Evolutionary conservation across 2,113 vertebrate species (phyloP), one percentile per base, ranked within the genome.

Genomic region (Lepus europaeus): DNA sequence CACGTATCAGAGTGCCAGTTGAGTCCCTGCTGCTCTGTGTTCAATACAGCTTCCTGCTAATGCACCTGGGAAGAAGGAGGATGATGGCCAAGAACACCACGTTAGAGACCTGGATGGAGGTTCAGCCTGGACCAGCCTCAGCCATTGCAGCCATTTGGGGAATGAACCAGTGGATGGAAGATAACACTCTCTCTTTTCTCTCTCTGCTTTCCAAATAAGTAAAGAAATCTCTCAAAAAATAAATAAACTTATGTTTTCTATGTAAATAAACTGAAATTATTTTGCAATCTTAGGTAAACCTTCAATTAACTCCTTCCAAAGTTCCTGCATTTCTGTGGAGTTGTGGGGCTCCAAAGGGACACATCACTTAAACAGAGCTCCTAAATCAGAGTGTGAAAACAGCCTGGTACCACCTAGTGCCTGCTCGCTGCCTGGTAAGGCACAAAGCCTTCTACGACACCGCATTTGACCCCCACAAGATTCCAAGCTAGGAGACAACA

Each of bases 311-410:
- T 27, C 84, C 39, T 64, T 53, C 61, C 51, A 64, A 90, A n/a
- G 49, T 59, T 83, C 86, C 89, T 83, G 76, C 20, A n/a, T 91
- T 92, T 89, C 51, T 51, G 6, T 87, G 84, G 95, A 45, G 68
- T 8, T 87, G 16, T 23, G 9, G 45, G 80, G 66, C 33, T 33
- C 29, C 68, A 68, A 72, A 81, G n/a, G 86, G 89, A 72, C 9
- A 51, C 11, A 80, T 22, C 14, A 74, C 53, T 93, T 84, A 70
- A 91, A 93, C 10, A 89, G 17, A 31, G 61, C 22, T 31, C 61
- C 31, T 74, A 86, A 45, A 83, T 76, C 80, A 74, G 19, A 91
- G 56, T 80, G 19, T 74, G 29, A 70, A 86, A 78, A 73, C 85
- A 74, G 53, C 22, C 49, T 22, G 29, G 27, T 63, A 53, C 27